Evolutionary conservation across 2,888 invertebrate genomes (phyloP), one percentile per base, ranked within the genome.

Genomic region (Erpobdella octoculata): DNA sequence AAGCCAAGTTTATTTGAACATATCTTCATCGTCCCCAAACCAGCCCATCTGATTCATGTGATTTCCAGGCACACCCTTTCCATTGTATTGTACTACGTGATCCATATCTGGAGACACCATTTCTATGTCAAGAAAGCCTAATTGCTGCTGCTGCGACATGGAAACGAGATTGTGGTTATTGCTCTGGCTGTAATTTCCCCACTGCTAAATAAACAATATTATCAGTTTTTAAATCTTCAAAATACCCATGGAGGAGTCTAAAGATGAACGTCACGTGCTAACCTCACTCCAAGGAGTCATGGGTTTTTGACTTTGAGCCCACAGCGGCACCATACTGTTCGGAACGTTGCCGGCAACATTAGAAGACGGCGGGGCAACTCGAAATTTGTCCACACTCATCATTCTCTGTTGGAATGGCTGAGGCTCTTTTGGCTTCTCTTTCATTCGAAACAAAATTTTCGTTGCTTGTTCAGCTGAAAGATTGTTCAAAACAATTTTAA

Each of bases 41-140:
- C 53, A 53, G 21, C 53, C 53, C 53, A 53, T 53, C n/a, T n/a
- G n/a, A n/a, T n/a, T n/a, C 53, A 53, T 53, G 53, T 21, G 28
- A 28, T 28, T 28, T n/a, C 53, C 53, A 9, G 53, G 53, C 53
- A 53, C 15, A 28, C 28, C 28, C 15, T 53, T 53, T 8, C 21
- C 28, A n/a, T 21, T 28, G 15, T 53, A 53, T 28, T 53, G 53
- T 21, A 21, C 53, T 21, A 25, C 53, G 53, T 18, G 28, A 25
- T 28, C 53, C 53, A 53, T 53, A 8, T 53, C 53, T 28, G 53
- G 28, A 53, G 53, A 28, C 4, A 53, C 53, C 53, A 53, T 53
- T 5, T 53, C 53, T 8, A 53, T 6, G 53, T 53, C 53, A n/a
- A 28, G 28, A n/a, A 53, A 53, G 53, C 28, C 53, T n/a, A n/a